Percentiles rank a stretch among this genome's conserved stretches.
phyloP scores from a whole-genome alignment of 2,113 vertebrate species.

The Hippocampus guttulatus region DNA sequence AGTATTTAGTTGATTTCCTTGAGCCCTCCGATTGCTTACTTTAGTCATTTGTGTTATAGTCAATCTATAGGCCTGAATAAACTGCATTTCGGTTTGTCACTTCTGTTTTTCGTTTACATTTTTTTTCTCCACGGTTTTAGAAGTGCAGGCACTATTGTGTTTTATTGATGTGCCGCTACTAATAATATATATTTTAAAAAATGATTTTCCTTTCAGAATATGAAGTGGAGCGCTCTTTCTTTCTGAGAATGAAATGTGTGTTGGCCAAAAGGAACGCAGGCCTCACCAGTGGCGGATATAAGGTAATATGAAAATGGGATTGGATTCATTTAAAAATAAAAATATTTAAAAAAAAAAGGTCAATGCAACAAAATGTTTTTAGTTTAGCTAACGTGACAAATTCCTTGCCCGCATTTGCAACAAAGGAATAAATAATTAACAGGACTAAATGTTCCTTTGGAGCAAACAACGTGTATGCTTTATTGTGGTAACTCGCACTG shows the following conservation, averaged over 20 bases:
- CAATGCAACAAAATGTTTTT: too few species aligned
- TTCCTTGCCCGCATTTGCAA: too few species aligned
- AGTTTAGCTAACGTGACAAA: too few species aligned
- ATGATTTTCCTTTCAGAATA: slow-evolving; percentile 77
- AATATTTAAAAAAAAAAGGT: too few species aligned
- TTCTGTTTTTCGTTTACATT: too few species aligned
- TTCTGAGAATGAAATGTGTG: slow-evolving; percentile 97
- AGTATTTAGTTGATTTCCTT: slow-evolving; percentile 1
- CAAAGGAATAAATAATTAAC: too few species aligned
- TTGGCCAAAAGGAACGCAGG: slow-evolving; percentile 96
- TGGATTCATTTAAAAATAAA: too few species aligned
- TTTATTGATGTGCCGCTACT: too few species aligned
- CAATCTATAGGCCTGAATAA: not conserved
- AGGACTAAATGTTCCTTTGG: too few species aligned
- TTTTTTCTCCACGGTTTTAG: not conserved
- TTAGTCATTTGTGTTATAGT: not conserved
- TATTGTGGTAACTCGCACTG: too few species aligned
- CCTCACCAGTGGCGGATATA: slow-evolving; percentile 95
- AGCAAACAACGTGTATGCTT: too few species aligned
- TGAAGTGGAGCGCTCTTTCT: slow-evolving; percentile 94
- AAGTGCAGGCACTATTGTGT: not conserved
- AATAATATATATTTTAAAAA: not conserved
- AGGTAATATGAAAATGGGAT: slow-evolving; percentile 69
- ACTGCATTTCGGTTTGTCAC: not conserved
- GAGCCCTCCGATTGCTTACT: not conserved